Evolutionary conservation across 2,113 vertebrate species (phyloP), one percentile per base, ranked within the genome.

Genomic region (Rattus norvegicus): DNA sequence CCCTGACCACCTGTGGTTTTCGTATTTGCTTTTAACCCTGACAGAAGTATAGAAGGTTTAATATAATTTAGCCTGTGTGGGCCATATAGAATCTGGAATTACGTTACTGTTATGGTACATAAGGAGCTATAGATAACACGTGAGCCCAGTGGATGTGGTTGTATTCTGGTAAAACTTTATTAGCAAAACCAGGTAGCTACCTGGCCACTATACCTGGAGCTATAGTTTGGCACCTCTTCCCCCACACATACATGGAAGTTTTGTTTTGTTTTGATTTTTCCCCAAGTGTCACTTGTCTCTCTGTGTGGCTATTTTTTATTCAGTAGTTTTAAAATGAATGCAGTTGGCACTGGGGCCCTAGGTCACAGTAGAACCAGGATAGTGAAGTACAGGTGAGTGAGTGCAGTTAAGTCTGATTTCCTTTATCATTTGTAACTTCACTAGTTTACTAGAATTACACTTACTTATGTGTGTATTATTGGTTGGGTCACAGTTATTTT

Each of bases 41-140:
- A n/a, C n/a, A n/a, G n/a, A n/a, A n/a, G n/a, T 73, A 39, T 56
- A 90, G 47, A 90, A n/a, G 59, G 7, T 11, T 36, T 73, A 49
- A 61, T 90, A 47, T 81, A 86, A 86, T 92, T 97, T 84, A 90
- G 43, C 52, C 22, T 88, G 83, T 84, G 43, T 81, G 63, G 76
- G 22, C 56, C n/a, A 5, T 84, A 26, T 56, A 81, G 17, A 67
- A 61, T 97, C 61, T 84, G 70, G 81, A 76, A 11, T 76, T 54
- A 3, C 28, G 72, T 19, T 92, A 4, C 54, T 87, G 63, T 22
- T 12, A 7, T 26, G 52, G 63, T 13, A 1, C 36, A 86, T 43
- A 92, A 76, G 75, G 49, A 43, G 14, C 43, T 47, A 7, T 80
- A 69, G 67, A 75, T 49, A 70, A 19, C 54, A 80, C 1, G 1